These are phyloP conservation scores for Oryzias dopingdopingensis DNA, from an alignment of 2,797 vertebrate species.

Conservation along the genomic window DNA sequence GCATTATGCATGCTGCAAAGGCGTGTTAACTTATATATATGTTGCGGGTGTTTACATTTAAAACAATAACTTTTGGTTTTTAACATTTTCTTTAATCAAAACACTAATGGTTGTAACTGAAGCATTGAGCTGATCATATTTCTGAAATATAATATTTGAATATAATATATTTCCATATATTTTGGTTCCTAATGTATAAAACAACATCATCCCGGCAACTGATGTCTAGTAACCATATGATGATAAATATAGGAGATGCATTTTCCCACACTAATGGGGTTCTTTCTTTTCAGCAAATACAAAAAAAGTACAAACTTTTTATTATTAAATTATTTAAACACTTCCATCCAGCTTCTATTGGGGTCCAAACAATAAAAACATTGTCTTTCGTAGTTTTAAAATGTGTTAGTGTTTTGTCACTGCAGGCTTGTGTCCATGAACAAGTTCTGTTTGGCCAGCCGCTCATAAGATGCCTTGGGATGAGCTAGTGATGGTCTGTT, in stretches of 20 bases:
- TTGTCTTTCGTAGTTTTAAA: constrained; percentile 39
- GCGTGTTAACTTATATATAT: neutral
- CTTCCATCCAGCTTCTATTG: constrained; percentile 10
- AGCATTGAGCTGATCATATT: neutral
- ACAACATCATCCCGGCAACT: constrained; percentile 20
- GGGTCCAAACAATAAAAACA: constrained; percentile 33
- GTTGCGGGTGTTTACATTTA: neutral
- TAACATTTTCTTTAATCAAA: neutral
- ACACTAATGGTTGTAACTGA: constrained; percentile 12
- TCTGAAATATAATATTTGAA: no score
- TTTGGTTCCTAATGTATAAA: constrained; percentile 18
- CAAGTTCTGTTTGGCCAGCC: constrained; percentile 46
- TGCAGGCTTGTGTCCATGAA: constrained; percentile 35
- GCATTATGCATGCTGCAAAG: neutral
- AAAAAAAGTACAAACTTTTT: no score
- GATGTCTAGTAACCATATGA: constrained; percentile 36
- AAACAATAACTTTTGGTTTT: no score
- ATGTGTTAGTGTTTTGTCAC: constrained; percentile 47
- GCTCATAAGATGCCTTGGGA: constrained; percentile 44
- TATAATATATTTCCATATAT: no score
- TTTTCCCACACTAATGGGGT: constrained; percentile 5
- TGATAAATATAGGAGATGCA: constrained; percentile 27
- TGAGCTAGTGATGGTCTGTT: constrained; percentile 53
- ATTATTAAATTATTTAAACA: no score
- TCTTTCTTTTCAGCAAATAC: constrained; percentile 15